phyloP scores from a whole-genome alignment of 2,797 vertebrate genomes.

The Oceanodroma leucorhoa region DNA sequence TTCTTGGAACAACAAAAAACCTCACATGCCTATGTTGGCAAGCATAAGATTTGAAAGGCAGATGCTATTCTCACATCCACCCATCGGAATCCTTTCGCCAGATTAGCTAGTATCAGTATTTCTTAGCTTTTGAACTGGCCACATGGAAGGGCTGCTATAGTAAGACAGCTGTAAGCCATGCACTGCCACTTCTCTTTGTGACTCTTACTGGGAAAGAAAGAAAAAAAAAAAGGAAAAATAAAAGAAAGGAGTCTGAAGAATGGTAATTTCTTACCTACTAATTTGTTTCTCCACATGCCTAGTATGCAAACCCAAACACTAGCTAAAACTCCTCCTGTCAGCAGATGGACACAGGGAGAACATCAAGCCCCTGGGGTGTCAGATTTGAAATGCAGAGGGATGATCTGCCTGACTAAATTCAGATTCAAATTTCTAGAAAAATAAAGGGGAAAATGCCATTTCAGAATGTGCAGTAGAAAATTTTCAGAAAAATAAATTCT shows the following conservation, averaged over 20 bases:
- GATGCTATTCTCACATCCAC: constrained; percentile 55
- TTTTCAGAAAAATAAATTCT: neutral
- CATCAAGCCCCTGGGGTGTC: neutral
- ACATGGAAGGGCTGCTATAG: constrained; percentile 25
- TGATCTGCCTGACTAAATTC: neutral
- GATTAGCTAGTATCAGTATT: constrained; percentile 49
- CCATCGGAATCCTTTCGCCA: constrained; percentile 31
- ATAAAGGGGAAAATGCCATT: neutral
- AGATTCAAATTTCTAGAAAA: neutral
- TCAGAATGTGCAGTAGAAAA: neutral
- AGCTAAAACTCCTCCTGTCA: neutral
- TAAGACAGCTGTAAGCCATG: constrained; percentile 32
- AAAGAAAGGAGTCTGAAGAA: neutral
- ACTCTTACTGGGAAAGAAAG: neutral
- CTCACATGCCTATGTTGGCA: constrained; percentile 15
- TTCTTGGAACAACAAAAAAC: constrained; percentile 46
- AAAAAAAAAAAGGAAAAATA: neutral
- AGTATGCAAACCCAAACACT: constrained; percentile 1
- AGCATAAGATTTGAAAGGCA: constrained; percentile 22
- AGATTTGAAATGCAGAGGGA: neutral
- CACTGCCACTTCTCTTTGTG: constrained; percentile 13
- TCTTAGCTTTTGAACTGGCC: constrained; percentile 58
- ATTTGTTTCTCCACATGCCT: constrained; percentile 25
- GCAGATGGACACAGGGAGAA: constrained; percentile 8
- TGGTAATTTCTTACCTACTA: neutral